Evolutionary conservation across 2,888 invertebrate genomes (phyloP).

Genomic region (Gymnocheta viridis): DNA sequence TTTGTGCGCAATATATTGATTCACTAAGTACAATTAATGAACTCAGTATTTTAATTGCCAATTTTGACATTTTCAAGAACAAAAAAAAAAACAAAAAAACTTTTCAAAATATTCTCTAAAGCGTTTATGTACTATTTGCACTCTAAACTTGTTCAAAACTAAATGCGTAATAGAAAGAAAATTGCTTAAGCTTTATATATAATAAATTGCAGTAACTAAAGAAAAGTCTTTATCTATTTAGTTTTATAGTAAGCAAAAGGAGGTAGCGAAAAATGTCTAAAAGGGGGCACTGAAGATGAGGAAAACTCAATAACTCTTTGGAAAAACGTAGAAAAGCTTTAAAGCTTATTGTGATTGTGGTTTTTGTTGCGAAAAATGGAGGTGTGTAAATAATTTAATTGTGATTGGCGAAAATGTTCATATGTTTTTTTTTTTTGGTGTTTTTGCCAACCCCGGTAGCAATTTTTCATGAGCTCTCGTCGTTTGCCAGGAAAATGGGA

Average conservation of each 20-base stretch:
- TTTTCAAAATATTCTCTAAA: background rate
- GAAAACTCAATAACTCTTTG: too few relatives aligned
- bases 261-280: background rate
- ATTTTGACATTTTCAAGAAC: background rate
- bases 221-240: background rate
- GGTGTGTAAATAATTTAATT: too few relatives aligned
- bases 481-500: too few relatives aligned
- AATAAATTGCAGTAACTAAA: background rate
- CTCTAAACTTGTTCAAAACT: background rate
- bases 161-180: background rate
- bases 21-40: background rate
- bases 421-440: too few relatives aligned
- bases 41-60: background rate
- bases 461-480: too few relatives aligned
- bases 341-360: too few relatives aligned
- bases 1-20: background rate
- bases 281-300: too few relatives aligned
- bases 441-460: too few relatives aligned
- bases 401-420: too few relatives aligned
- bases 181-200: slow-evolving; percentile 8
- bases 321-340: too few relatives aligned
- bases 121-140: background rate
- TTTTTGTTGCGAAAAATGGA: too few relatives aligned
- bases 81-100: background rate
- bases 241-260: background rate